phyloP scores from a whole-genome alignment of 2,113 vertebrate species.

The Rhineura floridana region DNA sequence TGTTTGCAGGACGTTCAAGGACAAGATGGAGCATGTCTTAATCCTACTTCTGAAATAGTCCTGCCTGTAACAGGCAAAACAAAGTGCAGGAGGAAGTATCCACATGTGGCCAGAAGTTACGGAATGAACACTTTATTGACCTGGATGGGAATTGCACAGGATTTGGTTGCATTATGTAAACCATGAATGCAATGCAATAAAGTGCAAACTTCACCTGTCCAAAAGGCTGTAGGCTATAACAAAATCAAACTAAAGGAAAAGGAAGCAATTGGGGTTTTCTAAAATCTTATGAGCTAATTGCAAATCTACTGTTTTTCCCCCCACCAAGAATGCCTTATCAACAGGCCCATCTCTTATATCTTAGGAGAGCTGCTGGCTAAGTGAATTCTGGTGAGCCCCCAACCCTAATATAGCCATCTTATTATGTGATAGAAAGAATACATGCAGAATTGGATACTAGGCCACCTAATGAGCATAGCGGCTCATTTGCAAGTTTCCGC shows the following conservation, averaged over 20 bases:
- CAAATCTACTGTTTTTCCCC: neutral
- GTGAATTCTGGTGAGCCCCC: neutral
- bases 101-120: neutral
- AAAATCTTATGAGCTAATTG: neutral
- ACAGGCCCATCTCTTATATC: neutral
- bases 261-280: neutral
- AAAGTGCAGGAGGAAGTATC: neutral
- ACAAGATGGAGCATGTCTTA: neutral
- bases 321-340: neutral
- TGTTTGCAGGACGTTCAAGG: neutral
- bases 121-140: neutral
- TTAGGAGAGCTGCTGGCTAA: neutral
- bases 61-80: neutral
- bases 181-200: neutral
- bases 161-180: neutral
- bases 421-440: neutral
- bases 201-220: neutral
- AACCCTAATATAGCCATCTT: neutral
- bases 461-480: neutral
- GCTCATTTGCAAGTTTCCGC: neutral
- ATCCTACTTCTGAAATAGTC: neutral
- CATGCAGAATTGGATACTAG: neutral
- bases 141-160: neutral
- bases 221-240: neutral
- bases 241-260: neutral